Evolutionary conservation across 2,888 invertebrate genomes (phyloP).

Genomic region (Junonia oenone): DNA sequence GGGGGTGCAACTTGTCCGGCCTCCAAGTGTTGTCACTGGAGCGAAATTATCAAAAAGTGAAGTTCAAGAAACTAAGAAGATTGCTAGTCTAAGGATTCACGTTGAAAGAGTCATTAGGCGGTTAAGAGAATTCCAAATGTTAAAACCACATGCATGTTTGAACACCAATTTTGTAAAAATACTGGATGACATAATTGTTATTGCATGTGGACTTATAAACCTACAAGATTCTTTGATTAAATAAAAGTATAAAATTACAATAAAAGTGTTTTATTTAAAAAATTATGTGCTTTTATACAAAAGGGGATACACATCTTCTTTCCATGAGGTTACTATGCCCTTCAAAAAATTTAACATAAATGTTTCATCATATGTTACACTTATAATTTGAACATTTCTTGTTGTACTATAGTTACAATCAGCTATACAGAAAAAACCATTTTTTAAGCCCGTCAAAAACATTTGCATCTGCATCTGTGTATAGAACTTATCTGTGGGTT

Average conservation of each 20-base stretch:
- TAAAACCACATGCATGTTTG: neutral
- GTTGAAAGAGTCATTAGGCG: neutral
- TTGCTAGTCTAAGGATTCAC: neutral
- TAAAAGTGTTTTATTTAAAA: neutral
- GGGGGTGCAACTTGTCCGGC: neutral
- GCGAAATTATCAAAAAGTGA: neutral
- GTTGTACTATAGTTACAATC: neutral
- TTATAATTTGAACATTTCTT: neutral
- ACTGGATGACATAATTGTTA: neutral
- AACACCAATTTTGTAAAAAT: neutral
- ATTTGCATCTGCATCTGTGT: slow-evolving; percentile 20
- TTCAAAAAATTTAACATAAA: neutral
- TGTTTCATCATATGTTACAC: neutral
- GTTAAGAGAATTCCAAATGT: neutral
- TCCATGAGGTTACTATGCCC: neutral
- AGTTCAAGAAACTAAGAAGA: neutral
- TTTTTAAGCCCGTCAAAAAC: slow-evolving; percentile 13
- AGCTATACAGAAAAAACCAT: slow-evolving; percentile 19
- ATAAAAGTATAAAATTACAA: too few species aligned
- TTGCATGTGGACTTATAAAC: neutral
- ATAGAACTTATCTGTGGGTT: slow-evolving; percentile 21
- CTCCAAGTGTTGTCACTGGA: neutral
- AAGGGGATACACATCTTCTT: neutral
- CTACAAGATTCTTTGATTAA: neutral
- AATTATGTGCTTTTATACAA: neutral